A percentile compares a stretch with the other conserved stretches of the same genome.
Conservation (phyloP, 2,888 invertebrate species). For the Lasioglossum lativentre region DNA sequence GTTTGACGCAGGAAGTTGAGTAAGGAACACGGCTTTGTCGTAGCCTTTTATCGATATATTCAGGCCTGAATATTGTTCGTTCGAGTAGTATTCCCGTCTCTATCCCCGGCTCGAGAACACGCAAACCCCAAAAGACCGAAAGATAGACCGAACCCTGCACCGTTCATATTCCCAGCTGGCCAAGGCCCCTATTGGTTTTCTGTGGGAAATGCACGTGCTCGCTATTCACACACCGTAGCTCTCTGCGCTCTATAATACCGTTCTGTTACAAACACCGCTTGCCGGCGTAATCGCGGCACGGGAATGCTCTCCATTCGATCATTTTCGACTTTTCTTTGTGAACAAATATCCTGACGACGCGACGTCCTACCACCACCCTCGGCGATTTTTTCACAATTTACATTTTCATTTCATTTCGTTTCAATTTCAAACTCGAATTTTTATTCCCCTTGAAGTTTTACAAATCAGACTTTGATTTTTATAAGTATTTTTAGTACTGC, state of each 20-base stretch:
- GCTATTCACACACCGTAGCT: conserved; percentile 77
- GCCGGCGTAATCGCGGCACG: conserved; percentile 56
- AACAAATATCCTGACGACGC: neutral
- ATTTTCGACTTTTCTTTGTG: conserved; percentile 35
- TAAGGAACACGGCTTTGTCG: conserved; percentile 35
- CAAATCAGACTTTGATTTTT: too few species aligned
- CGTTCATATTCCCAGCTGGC: conserved; percentile 85
- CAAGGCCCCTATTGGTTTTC: conserved; percentile 82
- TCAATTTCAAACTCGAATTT: neutral
- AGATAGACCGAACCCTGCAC: conserved; percentile 84
- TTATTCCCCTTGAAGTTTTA: neutral
- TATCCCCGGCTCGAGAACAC: conserved; percentile 52
- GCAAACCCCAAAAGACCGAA: conserved; percentile 60
- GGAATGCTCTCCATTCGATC: conserved; percentile 49
- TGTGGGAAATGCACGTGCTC: conserved; percentile 84
- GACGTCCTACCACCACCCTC: neutral
- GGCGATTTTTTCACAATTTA: neutral
- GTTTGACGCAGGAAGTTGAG: conserved; percentile 23
- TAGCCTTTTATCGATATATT: conserved; percentile 51
- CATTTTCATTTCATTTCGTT: neutral
- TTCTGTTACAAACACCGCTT: conserved; percentile 64
- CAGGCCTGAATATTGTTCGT: conserved; percentile 51
- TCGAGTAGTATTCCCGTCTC: conserved; percentile 51
- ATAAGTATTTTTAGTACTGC: neutral
- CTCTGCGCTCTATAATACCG: conserved; percentile 65